phyloP scores from a whole-genome alignment of 2,113 vertebrate genomes.

The Gallinago jamesoni region DNA sequence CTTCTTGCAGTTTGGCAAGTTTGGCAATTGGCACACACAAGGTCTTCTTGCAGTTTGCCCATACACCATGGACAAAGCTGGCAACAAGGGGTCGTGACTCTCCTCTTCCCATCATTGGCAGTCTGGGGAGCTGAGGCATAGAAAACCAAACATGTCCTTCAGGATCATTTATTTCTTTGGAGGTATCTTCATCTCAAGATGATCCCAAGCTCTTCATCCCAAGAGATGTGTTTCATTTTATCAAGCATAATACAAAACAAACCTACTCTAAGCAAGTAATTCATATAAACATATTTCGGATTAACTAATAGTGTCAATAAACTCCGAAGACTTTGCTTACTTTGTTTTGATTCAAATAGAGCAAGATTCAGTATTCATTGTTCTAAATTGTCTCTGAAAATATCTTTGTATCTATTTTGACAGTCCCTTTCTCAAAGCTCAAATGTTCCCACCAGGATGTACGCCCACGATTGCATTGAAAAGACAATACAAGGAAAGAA shows the following conservation, averaged over 20 bases:
- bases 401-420: conserved; percentile 22
- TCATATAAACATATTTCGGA: background rate
- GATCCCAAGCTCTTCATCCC: background rate
- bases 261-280: background rate
- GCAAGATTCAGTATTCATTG: background rate
- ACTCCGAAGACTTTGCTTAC: background rate
- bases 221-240: background rate
- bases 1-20: background rate
- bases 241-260: background rate
- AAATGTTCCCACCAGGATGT: background rate
- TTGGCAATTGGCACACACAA: background rate
- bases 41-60: background rate
- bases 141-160: background rate
- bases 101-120: background rate
- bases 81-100: fast-evolving
- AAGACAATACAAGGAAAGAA: background rate
- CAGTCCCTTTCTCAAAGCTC: background rate
- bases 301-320: background rate
- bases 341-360: background rate
- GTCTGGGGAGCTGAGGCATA: background rate
- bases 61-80: background rate
- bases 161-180: background rate
- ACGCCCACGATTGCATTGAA: background rate
- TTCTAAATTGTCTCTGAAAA: conserved; percentile 5
- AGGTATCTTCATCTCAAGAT: background rate